Evolutionary conservation across 2,888 invertebrate species (phyloP).

Genomic region (Sclerodermus sp.): DNA sequence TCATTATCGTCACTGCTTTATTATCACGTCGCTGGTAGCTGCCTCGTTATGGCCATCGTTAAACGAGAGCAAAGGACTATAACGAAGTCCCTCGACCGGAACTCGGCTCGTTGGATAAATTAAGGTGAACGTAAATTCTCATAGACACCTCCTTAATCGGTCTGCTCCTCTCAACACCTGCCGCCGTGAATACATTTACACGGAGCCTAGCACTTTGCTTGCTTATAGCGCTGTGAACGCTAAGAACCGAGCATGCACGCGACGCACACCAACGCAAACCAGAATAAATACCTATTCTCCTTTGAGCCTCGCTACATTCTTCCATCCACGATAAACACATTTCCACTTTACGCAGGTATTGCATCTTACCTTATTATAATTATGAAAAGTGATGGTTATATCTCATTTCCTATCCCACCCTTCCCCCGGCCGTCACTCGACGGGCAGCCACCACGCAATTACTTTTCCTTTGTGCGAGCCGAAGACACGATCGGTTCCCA

Average conservation of each 20-base stretch:
- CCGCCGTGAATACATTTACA: conserved; percentile 12
- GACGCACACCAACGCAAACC: conserved; percentile 24
- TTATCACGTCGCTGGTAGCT: conserved; percentile 27
- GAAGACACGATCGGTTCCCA: too few relatives aligned
- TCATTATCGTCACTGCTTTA: conserved; percentile 34
- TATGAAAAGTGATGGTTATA: too few relatives aligned
- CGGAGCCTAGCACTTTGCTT: too few relatives aligned
- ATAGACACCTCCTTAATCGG: conserved; percentile 37
- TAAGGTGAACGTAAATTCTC: conserved; percentile 40
- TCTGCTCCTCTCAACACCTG: conserved; percentile 26
- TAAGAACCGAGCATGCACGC: conserved; percentile 9
- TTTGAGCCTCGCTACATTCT: too few relatives aligned
- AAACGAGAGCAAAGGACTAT: conserved; percentile 42
- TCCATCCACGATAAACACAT: too few relatives aligned
- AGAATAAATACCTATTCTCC: too few relatives aligned
- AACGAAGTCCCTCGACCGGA: conserved; percentile 15
- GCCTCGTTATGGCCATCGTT: conserved; percentile 38
- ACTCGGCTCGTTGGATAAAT: conserved; percentile 25
- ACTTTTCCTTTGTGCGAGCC: too few relatives aligned
- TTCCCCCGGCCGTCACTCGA: too few relatives aligned
- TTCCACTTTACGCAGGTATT: too few relatives aligned
- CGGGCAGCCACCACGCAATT: too few relatives aligned
- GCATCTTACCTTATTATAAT: too few relatives aligned
- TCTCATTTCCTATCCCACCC: too few relatives aligned
- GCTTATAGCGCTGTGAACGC: neutral